These are phyloP conservation scores for Macaca mulatta DNA, from an alignment of 2,113 vertebrate genomes.

Conservation along the genomic window DNA sequence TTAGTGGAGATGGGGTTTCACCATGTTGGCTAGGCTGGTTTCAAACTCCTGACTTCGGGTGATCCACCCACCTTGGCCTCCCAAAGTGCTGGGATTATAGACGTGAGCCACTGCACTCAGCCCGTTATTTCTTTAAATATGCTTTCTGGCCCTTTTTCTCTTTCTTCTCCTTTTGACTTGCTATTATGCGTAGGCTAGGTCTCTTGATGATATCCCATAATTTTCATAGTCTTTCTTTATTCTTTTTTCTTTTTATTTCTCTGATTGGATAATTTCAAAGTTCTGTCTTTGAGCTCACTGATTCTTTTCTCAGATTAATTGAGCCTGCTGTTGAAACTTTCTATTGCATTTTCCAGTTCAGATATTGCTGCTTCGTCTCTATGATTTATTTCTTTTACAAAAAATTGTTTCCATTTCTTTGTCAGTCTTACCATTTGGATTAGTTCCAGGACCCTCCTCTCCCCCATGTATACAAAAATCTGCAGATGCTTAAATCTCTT, in stretches of 20 bases:
- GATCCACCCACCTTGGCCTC: too few species aligned
- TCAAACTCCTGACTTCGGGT: too few species aligned
- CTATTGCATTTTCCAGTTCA: neutral
- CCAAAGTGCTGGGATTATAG: too few species aligned
- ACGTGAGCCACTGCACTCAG: too few species aligned
- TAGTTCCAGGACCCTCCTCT: neutral
- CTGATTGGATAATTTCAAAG: neutral
- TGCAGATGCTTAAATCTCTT: neutral
- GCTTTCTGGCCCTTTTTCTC: neutral
- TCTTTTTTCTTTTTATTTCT: neutral
- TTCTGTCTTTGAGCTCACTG: neutral
- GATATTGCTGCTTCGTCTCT: neutral
- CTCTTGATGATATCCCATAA: neutral
- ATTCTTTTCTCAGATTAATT: neutral
- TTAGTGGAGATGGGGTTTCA: too few species aligned
- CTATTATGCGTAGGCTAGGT: neutral
- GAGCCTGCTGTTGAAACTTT: neutral
- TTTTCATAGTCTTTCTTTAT: neutral
- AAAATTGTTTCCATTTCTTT: neutral
- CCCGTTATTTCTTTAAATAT: neutral
- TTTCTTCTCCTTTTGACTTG: neutral
- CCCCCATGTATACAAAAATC: neutral
- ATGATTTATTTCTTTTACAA: neutral
- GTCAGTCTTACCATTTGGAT: neutral
- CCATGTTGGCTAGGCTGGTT: too few species aligned